These are phyloP conservation scores for Nebria salina DNA, from an alignment of 2,888 invertebrate genomes.

Conservation along the genomic window DNA sequence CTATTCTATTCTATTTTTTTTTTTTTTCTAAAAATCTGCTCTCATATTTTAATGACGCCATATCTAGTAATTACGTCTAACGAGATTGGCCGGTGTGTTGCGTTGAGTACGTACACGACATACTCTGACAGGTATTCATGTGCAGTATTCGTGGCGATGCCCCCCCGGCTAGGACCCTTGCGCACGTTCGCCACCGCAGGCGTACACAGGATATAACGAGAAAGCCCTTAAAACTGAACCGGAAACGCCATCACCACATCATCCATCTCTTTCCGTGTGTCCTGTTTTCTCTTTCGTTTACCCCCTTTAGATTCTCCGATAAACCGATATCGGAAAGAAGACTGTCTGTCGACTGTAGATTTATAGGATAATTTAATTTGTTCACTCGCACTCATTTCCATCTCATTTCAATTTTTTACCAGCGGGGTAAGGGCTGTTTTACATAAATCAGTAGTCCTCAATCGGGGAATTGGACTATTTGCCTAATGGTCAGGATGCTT, in stretches of 20 bases:
- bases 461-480: neutral
- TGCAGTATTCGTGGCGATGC: neutral
- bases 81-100: slow-evolving; percentile 14
- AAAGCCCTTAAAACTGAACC: slow-evolving; percentile 15
- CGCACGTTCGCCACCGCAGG: slow-evolving; percentile 30
- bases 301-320: slow-evolving; percentile 25
- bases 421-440: slow-evolving; percentile 20
- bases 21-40: slow-evolving; percentile 17
- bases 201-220: slow-evolving; percentile 30
- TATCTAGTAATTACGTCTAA: slow-evolving; percentile 36
- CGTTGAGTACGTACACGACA: slow-evolving; percentile 8
- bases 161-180: slow-evolving; percentile 29
- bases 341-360: slow-evolving; percentile 45
- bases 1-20: too few species aligned
- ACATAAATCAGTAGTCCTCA: slow-evolving; percentile 7
- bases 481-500: neutral
- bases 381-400: slow-evolving; percentile 53
- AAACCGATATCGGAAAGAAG: slow-evolving; percentile 36
- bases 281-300: neutral
- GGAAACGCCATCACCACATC: slow-evolving; percentile 12
- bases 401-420: slow-evolving; percentile 52
- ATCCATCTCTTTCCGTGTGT: neutral
- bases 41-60: slow-evolving; percentile 37
- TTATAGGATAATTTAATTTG: slow-evolving; percentile 54
- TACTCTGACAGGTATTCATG: slow-evolving; percentile 3